phyloP scores from a whole-genome alignment of 2,797 vertebrate species.

The Epinephelus coioides region DNA sequence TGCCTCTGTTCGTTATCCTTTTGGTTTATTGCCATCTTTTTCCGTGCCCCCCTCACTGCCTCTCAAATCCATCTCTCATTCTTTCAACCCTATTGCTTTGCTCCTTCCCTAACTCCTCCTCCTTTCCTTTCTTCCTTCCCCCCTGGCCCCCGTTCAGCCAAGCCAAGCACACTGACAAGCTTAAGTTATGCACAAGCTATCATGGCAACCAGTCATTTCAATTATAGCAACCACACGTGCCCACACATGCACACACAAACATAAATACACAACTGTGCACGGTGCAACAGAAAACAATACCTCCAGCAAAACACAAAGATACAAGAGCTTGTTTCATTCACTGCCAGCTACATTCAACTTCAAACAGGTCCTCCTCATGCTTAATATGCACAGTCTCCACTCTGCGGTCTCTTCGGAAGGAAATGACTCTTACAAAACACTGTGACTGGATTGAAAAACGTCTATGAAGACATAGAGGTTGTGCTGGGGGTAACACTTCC shows the following conservation, averaged over 20 bases:
- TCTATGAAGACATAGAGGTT: constrained; percentile 65
- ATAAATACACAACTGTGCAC: constrained; percentile 23
- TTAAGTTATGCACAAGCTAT: constrained; percentile 70
- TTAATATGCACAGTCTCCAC: constrained; percentile 69
- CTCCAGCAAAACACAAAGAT: constrained; percentile 64
- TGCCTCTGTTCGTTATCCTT: constrained; percentile 33
- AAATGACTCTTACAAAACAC: constrained; percentile 63
- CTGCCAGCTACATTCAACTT: constrained; percentile 73
- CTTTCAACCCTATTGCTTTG: neutral
- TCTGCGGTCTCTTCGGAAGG: constrained; percentile 64
- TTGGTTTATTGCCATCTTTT: constrained; percentile 32
- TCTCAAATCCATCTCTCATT: constrained; percentile 9
- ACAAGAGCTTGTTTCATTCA: constrained; percentile 68
- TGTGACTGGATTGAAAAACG: constrained; percentile 61
- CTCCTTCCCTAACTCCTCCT: constrained; percentile 1
- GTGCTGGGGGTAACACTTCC: constrained; percentile 65
- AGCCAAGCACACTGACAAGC: constrained; percentile 69
- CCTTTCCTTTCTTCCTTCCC: constrained; percentile 35
- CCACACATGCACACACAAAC: constrained; percentile 27
- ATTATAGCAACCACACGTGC: constrained; percentile 56
- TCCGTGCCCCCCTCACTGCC: neutral
- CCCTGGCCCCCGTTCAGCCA: constrained; percentile 53
- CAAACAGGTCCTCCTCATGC: constrained; percentile 65
- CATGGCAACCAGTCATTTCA: constrained; percentile 74
- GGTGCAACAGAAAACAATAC: constrained; percentile 60